These are phyloP conservation scores for Holacanthella duospinosa DNA, from an alignment of 2,888 invertebrate genomes.

Conservation along the genomic window DNA sequence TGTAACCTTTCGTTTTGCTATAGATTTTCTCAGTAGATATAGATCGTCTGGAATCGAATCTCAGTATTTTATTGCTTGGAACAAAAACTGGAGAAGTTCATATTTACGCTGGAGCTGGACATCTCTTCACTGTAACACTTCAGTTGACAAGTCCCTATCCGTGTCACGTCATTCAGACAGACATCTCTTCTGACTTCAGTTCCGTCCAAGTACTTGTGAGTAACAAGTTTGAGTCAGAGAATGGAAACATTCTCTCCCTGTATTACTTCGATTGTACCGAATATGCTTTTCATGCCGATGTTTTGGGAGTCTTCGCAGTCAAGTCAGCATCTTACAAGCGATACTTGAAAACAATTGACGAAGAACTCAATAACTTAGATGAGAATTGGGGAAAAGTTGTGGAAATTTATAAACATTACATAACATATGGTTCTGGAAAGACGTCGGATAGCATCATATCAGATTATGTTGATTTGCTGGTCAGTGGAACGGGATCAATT, in stretches of 20 bases:
- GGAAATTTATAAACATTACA: conserved; percentile 28
- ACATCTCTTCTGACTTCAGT: conserved; percentile 21
- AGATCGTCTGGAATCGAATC: conserved; percentile 25
- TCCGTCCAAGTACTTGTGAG: conserved; percentile 23
- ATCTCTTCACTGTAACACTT: conserved; percentile 23
- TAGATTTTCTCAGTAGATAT: not conserved
- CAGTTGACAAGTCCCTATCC: not conserved
- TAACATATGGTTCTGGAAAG: conserved; percentile 29
- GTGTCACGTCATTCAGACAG: conserved; percentile 13
- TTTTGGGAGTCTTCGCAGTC: conserved; percentile 30
- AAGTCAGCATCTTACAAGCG: conserved; percentile 29
- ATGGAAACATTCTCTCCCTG: conserved; percentile 19
- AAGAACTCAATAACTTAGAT: conserved; percentile 26
- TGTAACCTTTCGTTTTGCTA: not conserved
- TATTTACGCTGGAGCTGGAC: conserved; percentile 30
- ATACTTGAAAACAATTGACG: conserved; percentile 30
- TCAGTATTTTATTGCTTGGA: conserved; percentile 70
- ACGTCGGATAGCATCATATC: conserved; percentile 22
- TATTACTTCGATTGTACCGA: conserved; percentile 22
- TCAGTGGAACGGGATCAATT: conserved; percentile 31
- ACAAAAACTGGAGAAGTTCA: conserved; percentile 56
- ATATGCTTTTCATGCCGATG: conserved; percentile 21
- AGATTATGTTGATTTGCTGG: conserved; percentile 30
- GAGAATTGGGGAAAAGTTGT: conserved; percentile 31
- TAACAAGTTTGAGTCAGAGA: conserved; percentile 4